Evolutionary conservation across 1,140 invertebrate species (phyloP), one percentile per base, ranked within the genome.

Genomic region (Drosophila pruinosa): DNA sequence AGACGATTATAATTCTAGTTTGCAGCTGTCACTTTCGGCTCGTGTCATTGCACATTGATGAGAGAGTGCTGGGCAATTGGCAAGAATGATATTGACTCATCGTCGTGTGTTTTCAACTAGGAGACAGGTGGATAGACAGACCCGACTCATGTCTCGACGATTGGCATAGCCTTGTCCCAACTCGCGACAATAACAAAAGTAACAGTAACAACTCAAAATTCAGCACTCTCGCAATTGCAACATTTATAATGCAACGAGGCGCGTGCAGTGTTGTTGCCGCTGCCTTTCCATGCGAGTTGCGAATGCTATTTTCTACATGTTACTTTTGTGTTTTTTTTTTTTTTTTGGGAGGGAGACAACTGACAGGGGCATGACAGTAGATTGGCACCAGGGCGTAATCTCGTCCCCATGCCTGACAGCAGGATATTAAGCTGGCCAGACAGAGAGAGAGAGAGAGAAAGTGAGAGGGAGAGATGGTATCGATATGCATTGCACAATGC

Each of bases 161-260:
- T 39, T 64, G 21, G 61, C 28, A 19, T 43, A 41, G 54, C 56
- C 54, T 38, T 45, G 48, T n/a, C n/a, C 39, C 52, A 47, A n/a
- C n/a, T n/a, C n/a, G n/a, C 24, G 39, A 47, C 39, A 62, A 48
- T 2, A 39, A 28, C 39, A 58, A 47, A 24, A 62, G 15, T 10
- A 58, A 31, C 6, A 62, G 15, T 10, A 58, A 31, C 6, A 59
- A 8, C 12, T 21, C 53, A 58, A 76, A 75, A 81, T 80, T 65
- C 81, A 75, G 82, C 81, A 86, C 82, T 86, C 82, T 59, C 45
- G 62, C 73, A 85, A 85, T 85, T 85, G 80, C 81, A 52, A 45
- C 67, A 88, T 86, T 88, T 81, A 86, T 86, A 86, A 86, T 86
- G 81, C 81, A 88, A 41, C 65, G 75, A 64, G 54, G 68, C 77